Conservation (phyloP, 2,797 vertebrate genomes). For the Poecilia velifera region DNA sequence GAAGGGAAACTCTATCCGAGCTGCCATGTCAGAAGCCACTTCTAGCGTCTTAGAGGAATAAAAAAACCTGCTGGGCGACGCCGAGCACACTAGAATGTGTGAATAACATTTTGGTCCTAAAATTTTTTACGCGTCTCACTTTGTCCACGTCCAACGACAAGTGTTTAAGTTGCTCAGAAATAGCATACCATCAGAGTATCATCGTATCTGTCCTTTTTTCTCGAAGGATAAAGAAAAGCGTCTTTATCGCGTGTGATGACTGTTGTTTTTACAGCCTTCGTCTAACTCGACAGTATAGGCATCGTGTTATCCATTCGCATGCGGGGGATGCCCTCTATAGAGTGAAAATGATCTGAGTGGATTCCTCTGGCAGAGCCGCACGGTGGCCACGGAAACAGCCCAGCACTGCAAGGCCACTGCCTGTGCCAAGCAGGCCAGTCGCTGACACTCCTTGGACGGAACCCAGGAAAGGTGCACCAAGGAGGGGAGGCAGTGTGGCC, state of each 20-base stretch:
- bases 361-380: constrained; percentile 73
- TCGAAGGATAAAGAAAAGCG: constrained; percentile 15
- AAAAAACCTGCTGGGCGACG: constrained; percentile 34
- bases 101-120: constrained; percentile 54
- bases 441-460: constrained; percentile 64
- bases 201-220: constrained; percentile 23
- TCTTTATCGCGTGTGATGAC: not conserved
- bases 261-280: not conserved
- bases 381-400: constrained; percentile 51
- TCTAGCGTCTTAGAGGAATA: constrained; percentile 36
- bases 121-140: constrained; percentile 59
- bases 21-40: constrained; percentile 39
- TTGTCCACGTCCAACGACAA: constrained; percentile 48
- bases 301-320: constrained; percentile 12
- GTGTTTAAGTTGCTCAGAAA: constrained; percentile 49
- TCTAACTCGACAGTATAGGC: constrained; percentile 12
- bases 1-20: constrained; percentile 44
- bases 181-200: constrained; percentile 29
- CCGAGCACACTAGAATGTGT: constrained; percentile 43
- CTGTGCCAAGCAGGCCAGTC: constrained; percentile 69
- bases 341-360: constrained; percentile 64
- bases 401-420: constrained; percentile 47
- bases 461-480: constrained; percentile 64
- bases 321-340: constrained; percentile 62
- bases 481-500: constrained; percentile 26